Base-by-base conservation (phyloP, 37 sponge, comb jelly and placozoan species). In the Agelas oroides region DNA sequence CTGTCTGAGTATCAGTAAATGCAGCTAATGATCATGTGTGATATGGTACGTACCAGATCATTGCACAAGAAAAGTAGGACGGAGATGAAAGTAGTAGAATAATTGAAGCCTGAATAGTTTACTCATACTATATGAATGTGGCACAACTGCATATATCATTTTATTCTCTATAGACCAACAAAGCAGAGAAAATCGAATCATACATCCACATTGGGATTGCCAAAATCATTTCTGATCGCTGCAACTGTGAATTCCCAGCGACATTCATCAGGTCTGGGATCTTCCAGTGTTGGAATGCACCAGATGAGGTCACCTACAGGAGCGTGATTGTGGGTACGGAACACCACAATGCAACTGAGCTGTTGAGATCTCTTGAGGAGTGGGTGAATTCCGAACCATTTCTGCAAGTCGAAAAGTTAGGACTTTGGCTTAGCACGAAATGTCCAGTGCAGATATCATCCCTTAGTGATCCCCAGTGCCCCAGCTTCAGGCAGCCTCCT, bases 381-480 rank as follows among this genome's bases (percentile, higher is more conserved):
- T 61, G 62, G 62, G 62, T 61, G 62, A 61, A 61, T 25, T 61
- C 62, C 2, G 62, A 25, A 61, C 62, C 62, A 27, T 2, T 5
- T 23, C n/a, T 61, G 25, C n/a, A 23, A 23, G 25, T 61, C 12
- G 62, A 25, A 14, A 2, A 25, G 2, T 61, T 27, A 14, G n/a
- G 5, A 13, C 25, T 61, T 5, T 61, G 62, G 62, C 2, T 61
- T 23, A 13, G 11, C 62, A 61, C n/a, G 14, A 61, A 61, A 61
- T 61, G 62, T 61, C 62, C 62, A 61, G 62, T 61, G n/a, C 25
- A 5, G n/a, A 25, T 61, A 25, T 61, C 62, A 25, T 61, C 62
- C 25, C 25, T 61, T 3, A 46, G n/a, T n/a, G n/a, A n/a, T n/a
- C n/a, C n/a, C n/a, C n/a, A n/a, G n/a, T n/a, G n/a, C n/a, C n/a